A percentile compares a stretch with the other conserved stretches of the same genome.
phyloP scores from a whole-genome alignment of 2,888 invertebrate species.

The Ptychoptera albimana region DNA sequence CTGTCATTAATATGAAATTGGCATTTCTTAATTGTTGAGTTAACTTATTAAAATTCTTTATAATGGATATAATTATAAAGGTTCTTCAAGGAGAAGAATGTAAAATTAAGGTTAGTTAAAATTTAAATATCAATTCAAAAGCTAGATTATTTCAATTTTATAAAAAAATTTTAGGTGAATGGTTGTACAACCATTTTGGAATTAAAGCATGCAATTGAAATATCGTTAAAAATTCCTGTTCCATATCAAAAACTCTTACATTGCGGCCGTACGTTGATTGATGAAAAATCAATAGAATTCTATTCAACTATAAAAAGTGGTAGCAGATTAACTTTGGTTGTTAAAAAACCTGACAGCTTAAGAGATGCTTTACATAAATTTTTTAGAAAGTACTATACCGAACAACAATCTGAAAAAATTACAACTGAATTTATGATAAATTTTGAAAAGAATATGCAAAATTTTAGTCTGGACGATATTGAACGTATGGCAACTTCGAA shows the following conservation, averaged over 20 bases:
- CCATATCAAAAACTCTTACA: conserved; percentile 53
- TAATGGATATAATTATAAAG: conserved; percentile 52
- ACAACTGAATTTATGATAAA: conserved; percentile 24
- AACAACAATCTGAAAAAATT: conserved; percentile 40
- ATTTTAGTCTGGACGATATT: conserved; percentile 26
- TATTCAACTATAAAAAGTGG: conserved; percentile 62
- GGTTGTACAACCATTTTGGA: conserved; percentile 44
- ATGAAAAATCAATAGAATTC: conserved; percentile 49
- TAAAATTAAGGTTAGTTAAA: conserved; percentile 39
- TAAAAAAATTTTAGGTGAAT: conserved; percentile 30
- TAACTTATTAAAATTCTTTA: neutral
- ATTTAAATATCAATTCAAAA: neutral
- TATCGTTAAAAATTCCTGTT: conserved; percentile 46
- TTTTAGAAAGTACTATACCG: conserved; percentile 41
- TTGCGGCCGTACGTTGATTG: conserved; percentile 52
- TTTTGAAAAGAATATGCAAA: conserved; percentile 24
- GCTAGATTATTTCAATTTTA: neutral
- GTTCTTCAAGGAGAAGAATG: conserved; percentile 57
- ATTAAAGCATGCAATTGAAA: conserved; percentile 49
- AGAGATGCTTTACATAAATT: conserved; percentile 40
- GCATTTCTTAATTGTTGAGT: too few relatives aligned
- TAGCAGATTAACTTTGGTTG: conserved; percentile 52
- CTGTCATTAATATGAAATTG: too few relatives aligned
- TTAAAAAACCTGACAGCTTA: conserved; percentile 49
- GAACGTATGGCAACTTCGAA: conserved; percentile 21